Evolutionary conservation across 1,140 invertebrate species (phyloP).

Genomic region (Psix sp.): DNA sequence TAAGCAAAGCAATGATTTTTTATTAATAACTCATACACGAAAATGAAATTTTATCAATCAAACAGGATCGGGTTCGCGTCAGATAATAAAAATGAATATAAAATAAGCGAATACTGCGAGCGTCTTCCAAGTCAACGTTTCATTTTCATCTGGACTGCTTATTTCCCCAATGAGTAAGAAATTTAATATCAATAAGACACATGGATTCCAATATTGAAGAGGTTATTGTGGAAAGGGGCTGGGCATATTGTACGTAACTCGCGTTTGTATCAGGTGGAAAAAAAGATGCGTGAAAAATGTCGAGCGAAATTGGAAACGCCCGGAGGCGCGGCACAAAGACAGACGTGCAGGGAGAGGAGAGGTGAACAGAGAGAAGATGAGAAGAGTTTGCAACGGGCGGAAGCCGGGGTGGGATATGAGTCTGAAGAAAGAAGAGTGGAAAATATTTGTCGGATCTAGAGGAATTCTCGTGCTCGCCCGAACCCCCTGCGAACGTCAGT

Average conservation of each 20-base stretch:
- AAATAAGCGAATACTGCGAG: slow-evolving; percentile 3
- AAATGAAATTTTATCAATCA: too few relatives aligned
- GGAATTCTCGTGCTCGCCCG: slow-evolving; percentile 50
- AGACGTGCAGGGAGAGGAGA: slow-evolving; percentile 4
- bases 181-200: slow-evolving; percentile 51
- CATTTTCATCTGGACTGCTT: slow-evolving; percentile 20
- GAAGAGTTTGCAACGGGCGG: slow-evolving; percentile 23
- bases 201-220: slow-evolving; percentile 42
- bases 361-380: slow-evolving; percentile 12
- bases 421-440: slow-evolving; percentile 55
- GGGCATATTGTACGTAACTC: slow-evolving; percentile 35
- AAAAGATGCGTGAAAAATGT: slow-evolving; percentile 55
- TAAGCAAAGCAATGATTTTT: too few relatives aligned
- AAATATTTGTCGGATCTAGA: slow-evolving; percentile 57
- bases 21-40: too few relatives aligned
- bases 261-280: slow-evolving; percentile 40
- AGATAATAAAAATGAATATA: slow-evolving; percentile 5
- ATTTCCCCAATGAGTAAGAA: slow-evolving; percentile 37
- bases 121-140: slow-evolving; percentile 11
- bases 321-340: slow-evolving; percentile 43
- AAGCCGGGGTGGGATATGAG: slow-evolving; percentile 30
- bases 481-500: slow-evolving; percentile 49
- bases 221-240: slow-evolving; percentile 24
- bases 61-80: too few relatives aligned
- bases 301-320: slow-evolving; percentile 48